Evolutionary conservation across 2,888 invertebrate genomes (phyloP).

Genomic region (Psococerastis gibbosa): DNA sequence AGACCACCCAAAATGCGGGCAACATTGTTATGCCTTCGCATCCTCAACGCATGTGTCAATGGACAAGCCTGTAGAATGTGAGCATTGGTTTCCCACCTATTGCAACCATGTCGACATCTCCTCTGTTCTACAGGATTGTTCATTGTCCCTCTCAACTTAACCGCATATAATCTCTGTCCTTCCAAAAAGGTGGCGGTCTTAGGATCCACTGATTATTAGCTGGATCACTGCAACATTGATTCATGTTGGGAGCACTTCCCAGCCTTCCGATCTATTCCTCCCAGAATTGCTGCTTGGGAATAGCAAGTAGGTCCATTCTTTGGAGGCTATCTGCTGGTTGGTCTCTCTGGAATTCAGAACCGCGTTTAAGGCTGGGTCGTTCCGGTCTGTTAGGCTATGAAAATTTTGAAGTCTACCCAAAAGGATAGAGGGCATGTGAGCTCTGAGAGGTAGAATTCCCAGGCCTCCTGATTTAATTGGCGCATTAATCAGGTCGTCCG

Average conservation of each 20-base stretch:
- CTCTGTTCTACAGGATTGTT: slow-evolving; percentile 12
- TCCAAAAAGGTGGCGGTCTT: neutral
- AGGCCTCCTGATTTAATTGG: too few species aligned
- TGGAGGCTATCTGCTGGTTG: neutral
- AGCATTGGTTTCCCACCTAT: slow-evolving; percentile 4
- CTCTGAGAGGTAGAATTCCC: neutral
- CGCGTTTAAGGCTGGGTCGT: neutral
- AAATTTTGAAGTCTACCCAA: neutral
- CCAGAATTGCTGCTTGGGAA: too few species aligned
- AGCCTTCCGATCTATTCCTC: neutral
- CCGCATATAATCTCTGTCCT: neutral
- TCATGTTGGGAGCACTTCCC: neutral
- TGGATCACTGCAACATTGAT: neutral
- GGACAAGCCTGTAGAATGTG: slow-evolving; percentile 18
- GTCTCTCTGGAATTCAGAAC: neutral
- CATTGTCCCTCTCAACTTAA: neutral
- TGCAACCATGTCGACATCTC: slow-evolving; percentile 16
- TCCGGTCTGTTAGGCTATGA: neutral
- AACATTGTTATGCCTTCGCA: neutral
- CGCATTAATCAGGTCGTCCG: too few species aligned
- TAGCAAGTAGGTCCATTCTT: neutral
- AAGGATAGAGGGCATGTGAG: neutral
- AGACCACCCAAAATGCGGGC: too few species aligned
- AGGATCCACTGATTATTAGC: slow-evolving; percentile 11
- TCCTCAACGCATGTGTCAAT: slow-evolving; percentile 15